Base-by-base conservation (phyloP, 1,140 invertebrate species). In the Megalonaias nervosa region DNA sequence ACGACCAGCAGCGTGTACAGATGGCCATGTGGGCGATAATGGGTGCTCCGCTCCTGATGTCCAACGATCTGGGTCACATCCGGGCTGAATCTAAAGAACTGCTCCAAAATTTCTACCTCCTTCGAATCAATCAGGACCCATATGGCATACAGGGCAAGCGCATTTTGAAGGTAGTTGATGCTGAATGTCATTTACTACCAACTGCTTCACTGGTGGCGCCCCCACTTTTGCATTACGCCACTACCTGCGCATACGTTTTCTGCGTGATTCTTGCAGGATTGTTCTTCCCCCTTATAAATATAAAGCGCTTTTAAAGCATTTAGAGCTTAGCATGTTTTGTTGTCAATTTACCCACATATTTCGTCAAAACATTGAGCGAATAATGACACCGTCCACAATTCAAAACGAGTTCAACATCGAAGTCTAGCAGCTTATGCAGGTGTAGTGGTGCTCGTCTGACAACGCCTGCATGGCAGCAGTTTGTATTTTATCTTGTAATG, bases 21-120 rank as follows among this genome's bases (percentile, higher is more conserved):
- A 98, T 99, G 94, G 97, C 97, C 4, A 93, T 99, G 75, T 99
- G 98, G 98, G 96, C 97, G 1, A 97, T 99, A 83, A 90, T 99
- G 82, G 97, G 98, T 1, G 96, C 98, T 9, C 98, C 98, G 4
- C 92, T 99, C 16, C 93, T 99, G n/a, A 98, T 99, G 96, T 99
- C 97, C 6, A 96, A 97, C 31, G 98, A 99, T 92, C 92, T 99
- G 59, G 91, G 97, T 74, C 96, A 95, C 5, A 97, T 99, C 66
- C 92, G 94, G 64, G 94, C 96, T 0, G 95, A 97, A 85, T 97
- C 97, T 90, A 97, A 97, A 91, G 95, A 95, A 26, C 97, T 99
- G 86, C 92, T 99, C 77, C 95, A 96, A 86, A 99, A 99, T 91
- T 94, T 94, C 85, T 95, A 97, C 89, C 96, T 99, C 71, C 99